These are phyloP conservation scores for Malurus alboscapulatus DNA, from an alignment of 2,113 vertebrate species.

Conservation along the genomic window DNA sequence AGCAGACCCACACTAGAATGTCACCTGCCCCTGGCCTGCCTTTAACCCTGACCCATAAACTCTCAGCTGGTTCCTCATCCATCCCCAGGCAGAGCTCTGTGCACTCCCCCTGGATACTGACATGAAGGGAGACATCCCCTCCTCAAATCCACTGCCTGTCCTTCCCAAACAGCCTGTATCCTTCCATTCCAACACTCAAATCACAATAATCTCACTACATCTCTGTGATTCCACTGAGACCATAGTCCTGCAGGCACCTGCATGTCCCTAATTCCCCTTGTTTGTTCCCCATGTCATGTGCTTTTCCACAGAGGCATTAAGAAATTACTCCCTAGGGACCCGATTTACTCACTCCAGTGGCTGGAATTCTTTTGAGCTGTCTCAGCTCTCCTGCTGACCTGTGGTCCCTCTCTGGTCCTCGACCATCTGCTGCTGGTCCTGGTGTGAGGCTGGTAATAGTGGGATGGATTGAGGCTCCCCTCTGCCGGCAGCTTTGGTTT, in stretches of 20 bases:
- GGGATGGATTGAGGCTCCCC: background rate
- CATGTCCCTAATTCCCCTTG: background rate
- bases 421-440: background rate
- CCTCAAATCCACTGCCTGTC: background rate
- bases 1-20: rapidly evolving
- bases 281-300: background rate
- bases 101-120: background rate
- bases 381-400: background rate
- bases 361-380: background rate
- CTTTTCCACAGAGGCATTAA: background rate
- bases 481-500: background rate
- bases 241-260: background rate
- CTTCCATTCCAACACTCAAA: background rate
- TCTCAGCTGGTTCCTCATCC: background rate
- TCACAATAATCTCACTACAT: background rate
- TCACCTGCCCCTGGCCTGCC: background rate
- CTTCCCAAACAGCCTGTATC: background rate
- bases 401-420: background rate
- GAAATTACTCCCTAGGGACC: background rate
- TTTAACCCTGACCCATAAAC: background rate
- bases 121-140: background rate
- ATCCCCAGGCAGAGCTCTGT: background rate
- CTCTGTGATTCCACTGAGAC: background rate
- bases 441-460: background rate
- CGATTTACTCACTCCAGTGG: background rate